A percentile compares a stretch with the other conserved stretches of the same genome.
phyloP scores from a whole-genome alignment of 2,888 invertebrate genomes.

The Fragum whitleyi region DNA sequence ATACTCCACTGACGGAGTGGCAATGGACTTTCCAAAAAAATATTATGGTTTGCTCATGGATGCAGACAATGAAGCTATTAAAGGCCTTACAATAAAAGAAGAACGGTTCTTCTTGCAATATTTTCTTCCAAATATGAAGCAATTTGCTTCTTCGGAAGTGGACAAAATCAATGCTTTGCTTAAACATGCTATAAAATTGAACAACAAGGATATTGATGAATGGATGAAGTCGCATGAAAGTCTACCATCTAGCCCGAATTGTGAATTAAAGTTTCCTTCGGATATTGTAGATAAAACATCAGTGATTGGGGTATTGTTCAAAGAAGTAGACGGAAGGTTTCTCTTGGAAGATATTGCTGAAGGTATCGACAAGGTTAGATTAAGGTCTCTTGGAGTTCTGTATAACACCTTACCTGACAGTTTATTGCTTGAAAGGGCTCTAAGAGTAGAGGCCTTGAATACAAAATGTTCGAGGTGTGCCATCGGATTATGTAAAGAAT shows the following conservation, averaged over 20 bases:
- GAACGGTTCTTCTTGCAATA: constrained; percentile 51
- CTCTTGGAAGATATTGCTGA: constrained; percentile 15
- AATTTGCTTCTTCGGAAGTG: neutral
- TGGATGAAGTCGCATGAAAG: constrained; percentile 47
- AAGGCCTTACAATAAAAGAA: constrained; percentile 30
- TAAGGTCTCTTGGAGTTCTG: constrained; percentile 32
- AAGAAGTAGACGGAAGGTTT: constrained; percentile 30
- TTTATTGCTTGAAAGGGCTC: constrained; percentile 21
- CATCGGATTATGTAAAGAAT: neutral
- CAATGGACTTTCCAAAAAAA: constrained; percentile 38
- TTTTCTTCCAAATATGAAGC: constrained; percentile 56
- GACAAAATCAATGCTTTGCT: constrained; percentile 9
- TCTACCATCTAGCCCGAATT: constrained; percentile 46
- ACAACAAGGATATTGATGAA: neutral
- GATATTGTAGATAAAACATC: constrained; percentile 38
- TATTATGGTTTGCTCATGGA: constrained; percentile 22
- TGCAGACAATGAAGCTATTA: constrained; percentile 12
- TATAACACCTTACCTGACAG: constrained; percentile 8
- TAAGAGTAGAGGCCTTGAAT: neutral
- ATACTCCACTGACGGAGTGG: neutral
- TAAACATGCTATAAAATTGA: constrained; percentile 1
- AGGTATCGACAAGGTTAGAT: neutral
- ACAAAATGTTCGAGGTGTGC: constrained; percentile 35
- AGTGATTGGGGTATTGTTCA: constrained; percentile 25
- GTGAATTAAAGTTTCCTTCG: constrained; percentile 24